These are phyloP conservation scores for Cyphomyrus discorhynchus DNA, from an alignment of 2,113 vertebrate genomes.

Conservation along the genomic window DNA sequence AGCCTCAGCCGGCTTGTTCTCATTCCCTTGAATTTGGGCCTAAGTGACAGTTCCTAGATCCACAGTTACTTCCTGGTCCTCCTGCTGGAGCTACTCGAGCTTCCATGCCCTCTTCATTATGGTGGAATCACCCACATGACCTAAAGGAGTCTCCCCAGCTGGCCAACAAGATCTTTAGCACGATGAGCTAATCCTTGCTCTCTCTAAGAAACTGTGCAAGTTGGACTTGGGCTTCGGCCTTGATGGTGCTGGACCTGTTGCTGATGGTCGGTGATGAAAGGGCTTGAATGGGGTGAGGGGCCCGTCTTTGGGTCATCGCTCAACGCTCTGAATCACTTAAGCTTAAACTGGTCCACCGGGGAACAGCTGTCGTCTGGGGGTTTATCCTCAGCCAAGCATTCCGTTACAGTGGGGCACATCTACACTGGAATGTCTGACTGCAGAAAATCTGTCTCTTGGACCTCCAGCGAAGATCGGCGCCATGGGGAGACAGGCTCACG, in stretches of 20 bases:
- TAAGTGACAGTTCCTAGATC: background rate
- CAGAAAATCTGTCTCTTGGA: background rate
- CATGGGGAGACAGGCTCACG: background rate
- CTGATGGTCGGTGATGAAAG: constrained; percentile 19
- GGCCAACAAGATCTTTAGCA: background rate
- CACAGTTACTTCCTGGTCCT: background rate
- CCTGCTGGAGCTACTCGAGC: background rate
- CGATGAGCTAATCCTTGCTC: background rate
- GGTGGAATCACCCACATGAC: background rate
- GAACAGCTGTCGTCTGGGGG: constrained; percentile 1
- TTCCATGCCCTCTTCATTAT: background rate
- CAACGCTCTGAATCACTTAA: constrained; percentile 28
- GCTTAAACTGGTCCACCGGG: background rate
- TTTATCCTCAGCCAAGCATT: background rate
- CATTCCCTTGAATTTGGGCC: background rate
- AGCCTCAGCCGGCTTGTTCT: background rate
- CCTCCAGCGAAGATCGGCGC: constrained; percentile 9
- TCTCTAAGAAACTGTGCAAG: background rate
- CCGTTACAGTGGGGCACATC: background rate
- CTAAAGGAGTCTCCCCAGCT: background rate
- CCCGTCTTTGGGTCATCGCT: constrained; percentile 36
- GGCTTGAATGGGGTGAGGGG: constrained; percentile 39
- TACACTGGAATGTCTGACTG: background rate
- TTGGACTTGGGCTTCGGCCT: background rate
- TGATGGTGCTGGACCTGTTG: background rate